Conservation (phyloP, 1,140 invertebrate genomes). For the Whitmania pigra region DNA sequence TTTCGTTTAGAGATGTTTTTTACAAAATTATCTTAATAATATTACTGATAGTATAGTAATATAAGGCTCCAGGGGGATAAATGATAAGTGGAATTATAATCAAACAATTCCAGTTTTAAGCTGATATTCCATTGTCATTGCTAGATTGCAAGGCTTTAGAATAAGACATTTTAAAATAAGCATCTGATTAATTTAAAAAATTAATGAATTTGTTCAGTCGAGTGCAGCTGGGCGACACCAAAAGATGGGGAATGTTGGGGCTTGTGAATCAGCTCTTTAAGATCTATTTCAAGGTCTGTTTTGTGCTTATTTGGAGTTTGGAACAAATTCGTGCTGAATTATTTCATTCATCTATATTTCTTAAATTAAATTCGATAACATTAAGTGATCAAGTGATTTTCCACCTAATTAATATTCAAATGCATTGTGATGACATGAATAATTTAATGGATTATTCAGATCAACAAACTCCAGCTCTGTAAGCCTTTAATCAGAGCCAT, state of each 20-base stretch:
- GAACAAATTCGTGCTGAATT: too few relatives aligned
- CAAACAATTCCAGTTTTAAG: neutral
- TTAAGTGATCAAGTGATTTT: too few relatives aligned
- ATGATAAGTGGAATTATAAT: too few relatives aligned
- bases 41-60: too few relatives aligned
- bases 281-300: constrained; percentile 78
- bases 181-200: constrained; percentile 1
- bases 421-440: neutral
- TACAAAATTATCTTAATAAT: too few relatives aligned
- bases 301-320: neutral
- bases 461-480: constrained; percentile 86
- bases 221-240: constrained; percentile 72
- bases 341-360: too few relatives aligned
- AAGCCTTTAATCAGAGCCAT: constrained; percentile 91
- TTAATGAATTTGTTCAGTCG: constrained; percentile 44
- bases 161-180: neutral
- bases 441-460: constrained; percentile 33
- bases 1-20: too few relatives aligned
- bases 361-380: too few relatives aligned
- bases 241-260: constrained; percentile 85
- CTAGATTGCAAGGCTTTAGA: too few relatives aligned
- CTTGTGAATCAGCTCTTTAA: constrained; percentile 93
- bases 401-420: neutral
- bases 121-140: neutral
- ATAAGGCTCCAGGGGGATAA: too few relatives aligned